Conservation (phyloP, 2,888 invertebrate genomes). For the Acleris laterana region DNA sequence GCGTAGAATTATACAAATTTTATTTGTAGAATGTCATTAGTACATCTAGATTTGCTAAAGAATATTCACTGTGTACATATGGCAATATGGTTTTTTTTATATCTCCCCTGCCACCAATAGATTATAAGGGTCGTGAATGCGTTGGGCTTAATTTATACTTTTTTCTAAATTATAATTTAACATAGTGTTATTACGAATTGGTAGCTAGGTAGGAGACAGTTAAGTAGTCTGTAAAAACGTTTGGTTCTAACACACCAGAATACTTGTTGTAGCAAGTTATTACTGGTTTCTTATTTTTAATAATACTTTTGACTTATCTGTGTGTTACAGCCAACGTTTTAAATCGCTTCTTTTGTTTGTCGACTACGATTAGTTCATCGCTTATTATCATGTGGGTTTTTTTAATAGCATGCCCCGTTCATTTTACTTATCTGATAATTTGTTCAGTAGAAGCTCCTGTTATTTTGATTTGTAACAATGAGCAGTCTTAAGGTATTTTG, state of each 20-base stretch:
- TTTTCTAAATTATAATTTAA: conserved; percentile 18
- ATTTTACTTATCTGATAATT: conserved; percentile 26
- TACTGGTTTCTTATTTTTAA: neutral
- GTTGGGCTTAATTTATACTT: conserved; percentile 41
- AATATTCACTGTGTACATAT: no score
- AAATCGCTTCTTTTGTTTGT: conserved; percentile 47
- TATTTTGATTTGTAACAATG: conserved; percentile 30
- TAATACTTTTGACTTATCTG: conserved; percentile 10
- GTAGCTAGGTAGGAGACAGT: conserved; percentile 33
- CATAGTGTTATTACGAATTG: conserved; percentile 19
- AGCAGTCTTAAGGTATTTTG: conserved; percentile 9
- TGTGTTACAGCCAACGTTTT: conserved; percentile 48
- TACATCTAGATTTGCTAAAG: no score
- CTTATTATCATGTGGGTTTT: conserved; percentile 83
- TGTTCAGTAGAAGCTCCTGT: conserved; percentile 27
- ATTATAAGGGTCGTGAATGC: conserved; percentile 42
- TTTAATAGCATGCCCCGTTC: conserved; percentile 76
- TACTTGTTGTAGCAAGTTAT: neutral
- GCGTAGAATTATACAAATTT: no score
- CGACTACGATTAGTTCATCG: conserved; percentile 52
- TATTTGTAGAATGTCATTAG: no score
- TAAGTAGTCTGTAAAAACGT: conserved; percentile 44
- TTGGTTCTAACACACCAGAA: conserved; percentile 46
- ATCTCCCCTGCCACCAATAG: conserved; percentile 42
- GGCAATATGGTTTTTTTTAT: no score